phyloP scores from a whole-genome alignment of 2,113 vertebrate species.

The Saiga tatarica region DNA sequence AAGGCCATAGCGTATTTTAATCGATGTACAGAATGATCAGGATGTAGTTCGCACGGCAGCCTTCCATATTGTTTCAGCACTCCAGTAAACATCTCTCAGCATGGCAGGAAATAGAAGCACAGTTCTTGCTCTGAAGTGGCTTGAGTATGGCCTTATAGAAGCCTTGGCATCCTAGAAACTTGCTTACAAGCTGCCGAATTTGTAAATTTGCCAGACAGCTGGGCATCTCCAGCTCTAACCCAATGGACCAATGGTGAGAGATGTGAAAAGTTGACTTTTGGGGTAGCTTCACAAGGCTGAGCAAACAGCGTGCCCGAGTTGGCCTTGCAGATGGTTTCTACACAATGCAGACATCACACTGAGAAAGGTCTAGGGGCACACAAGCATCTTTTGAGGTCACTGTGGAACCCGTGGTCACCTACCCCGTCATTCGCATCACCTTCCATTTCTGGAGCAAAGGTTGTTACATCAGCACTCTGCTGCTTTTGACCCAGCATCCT shows the following conservation, averaged over 20 bases:
- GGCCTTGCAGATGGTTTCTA: background rate
- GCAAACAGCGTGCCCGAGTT: background rate
- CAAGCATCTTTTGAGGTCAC: background rate
- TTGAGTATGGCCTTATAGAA: background rate
- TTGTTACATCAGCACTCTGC: too few species aligned
- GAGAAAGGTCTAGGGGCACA: background rate
- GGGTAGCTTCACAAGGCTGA: background rate
- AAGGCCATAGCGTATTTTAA: background rate
- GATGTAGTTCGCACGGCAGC: background rate
- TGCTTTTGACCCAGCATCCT: background rate
- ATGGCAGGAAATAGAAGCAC: background rate
- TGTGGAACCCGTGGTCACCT: background rate
- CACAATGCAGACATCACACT: background rate
- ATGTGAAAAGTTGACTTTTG: background rate
- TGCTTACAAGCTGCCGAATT: background rate
- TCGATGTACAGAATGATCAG: too few species aligned
- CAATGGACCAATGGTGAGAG: background rate
- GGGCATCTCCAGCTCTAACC: background rate
- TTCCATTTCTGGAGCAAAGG: background rate
- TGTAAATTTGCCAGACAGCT: background rate
- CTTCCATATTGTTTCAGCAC: background rate
- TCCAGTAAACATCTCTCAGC: background rate
- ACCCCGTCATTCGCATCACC: rapidly evolving
- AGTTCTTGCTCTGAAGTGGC: background rate
- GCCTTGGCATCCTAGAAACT: background rate